Conservation (phyloP, 2,888 invertebrate species). For the Drosophila suboccidentalis region DNA sequence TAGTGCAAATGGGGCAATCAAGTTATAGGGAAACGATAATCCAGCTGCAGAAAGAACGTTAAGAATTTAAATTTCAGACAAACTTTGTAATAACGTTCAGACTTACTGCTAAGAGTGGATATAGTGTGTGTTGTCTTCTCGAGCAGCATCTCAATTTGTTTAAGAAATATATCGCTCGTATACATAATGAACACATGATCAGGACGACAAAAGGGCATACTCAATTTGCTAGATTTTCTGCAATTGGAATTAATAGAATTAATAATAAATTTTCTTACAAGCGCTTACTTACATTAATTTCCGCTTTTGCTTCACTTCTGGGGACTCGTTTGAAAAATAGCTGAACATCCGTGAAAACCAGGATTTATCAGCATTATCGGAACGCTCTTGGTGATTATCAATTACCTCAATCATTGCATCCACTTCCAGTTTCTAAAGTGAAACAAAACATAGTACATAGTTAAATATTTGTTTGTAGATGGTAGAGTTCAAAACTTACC, state of each 20-base stretch:
- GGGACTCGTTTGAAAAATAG: constrained; percentile 30
- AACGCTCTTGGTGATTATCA: constrained; percentile 34
- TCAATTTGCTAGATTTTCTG: constrained; percentile 75
- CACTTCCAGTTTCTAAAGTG: constrained; percentile 70
- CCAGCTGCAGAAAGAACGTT: constrained; percentile 49
- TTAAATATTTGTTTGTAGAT: neutral
- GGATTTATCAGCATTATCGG: constrained; percentile 9
- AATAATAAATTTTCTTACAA: neutral
- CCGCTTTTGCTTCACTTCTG: constrained; percentile 44
- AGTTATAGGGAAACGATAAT: constrained; percentile 75
- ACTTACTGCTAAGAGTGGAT: constrained; percentile 57
- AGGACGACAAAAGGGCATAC: constrained; percentile 78
- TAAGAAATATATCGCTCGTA: constrained; percentile 79
- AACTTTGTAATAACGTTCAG: neutral
- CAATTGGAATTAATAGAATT: neutral
- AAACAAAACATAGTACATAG: neutral
- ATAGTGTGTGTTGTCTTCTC: constrained; percentile 67
- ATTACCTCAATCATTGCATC: constrained; percentile 70
- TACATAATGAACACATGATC: constrained; percentile 83
- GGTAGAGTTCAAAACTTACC: constrained; percentile 51
- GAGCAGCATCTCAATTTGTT: constrained; percentile 75
- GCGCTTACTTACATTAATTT: constrained; percentile 55
- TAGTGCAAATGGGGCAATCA: constrained; percentile 66
- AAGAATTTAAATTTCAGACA: neutral
- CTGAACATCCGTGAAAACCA: constrained; percentile 47